Evolutionary conservation across 1,140 invertebrate genomes (phyloP).

Genomic region (Caenorhabditis inopinata): DNA sequence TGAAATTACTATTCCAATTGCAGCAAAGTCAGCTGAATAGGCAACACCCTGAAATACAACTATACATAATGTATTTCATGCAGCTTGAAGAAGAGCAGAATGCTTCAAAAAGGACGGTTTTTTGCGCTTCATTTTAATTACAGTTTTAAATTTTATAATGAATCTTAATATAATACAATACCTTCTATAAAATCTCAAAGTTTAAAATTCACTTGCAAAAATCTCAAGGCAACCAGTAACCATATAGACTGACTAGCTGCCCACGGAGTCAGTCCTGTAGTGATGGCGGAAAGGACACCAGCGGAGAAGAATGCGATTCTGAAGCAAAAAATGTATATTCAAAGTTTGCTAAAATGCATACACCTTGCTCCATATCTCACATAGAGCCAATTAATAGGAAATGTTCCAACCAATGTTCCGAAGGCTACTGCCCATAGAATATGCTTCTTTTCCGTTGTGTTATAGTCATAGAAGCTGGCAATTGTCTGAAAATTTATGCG

Average conservation of each 20-base stretch:
- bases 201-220: slow-evolving; percentile 34
- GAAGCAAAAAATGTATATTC: neutral
- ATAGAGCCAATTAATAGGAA: slow-evolving; percentile 37
- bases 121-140: too few relatives aligned
- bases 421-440: slow-evolving; percentile 44
- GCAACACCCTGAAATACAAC: slow-evolving; percentile 41
- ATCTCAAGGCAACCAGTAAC: slow-evolving; percentile 28
- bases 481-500: slow-evolving; percentile 35
- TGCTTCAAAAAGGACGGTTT: too few relatives aligned
- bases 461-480: slow-evolving; percentile 35
- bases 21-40: slow-evolving; percentile 43
- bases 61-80: too few relatives aligned
- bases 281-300: slow-evolving; percentile 35
- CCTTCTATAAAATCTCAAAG: neutral
- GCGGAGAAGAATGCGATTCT: slow-evolving; percentile 27
- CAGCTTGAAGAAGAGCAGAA: too few relatives aligned
- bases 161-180: too few relatives aligned
- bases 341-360: neutral
- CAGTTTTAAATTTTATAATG: too few relatives aligned
- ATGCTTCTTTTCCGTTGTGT: slow-evolving; percentile 33
- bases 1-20: slow-evolving; percentile 39
- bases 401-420: slow-evolving; percentile 41
- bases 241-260: slow-evolving; percentile 18
- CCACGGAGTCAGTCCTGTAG: slow-evolving; percentile 39
- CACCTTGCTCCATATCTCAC: slow-evolving; percentile 43